Evolutionary conservation across 2,797 vertebrate species (phyloP).

Genomic region (Oceanodroma leucorhoa): DNA sequence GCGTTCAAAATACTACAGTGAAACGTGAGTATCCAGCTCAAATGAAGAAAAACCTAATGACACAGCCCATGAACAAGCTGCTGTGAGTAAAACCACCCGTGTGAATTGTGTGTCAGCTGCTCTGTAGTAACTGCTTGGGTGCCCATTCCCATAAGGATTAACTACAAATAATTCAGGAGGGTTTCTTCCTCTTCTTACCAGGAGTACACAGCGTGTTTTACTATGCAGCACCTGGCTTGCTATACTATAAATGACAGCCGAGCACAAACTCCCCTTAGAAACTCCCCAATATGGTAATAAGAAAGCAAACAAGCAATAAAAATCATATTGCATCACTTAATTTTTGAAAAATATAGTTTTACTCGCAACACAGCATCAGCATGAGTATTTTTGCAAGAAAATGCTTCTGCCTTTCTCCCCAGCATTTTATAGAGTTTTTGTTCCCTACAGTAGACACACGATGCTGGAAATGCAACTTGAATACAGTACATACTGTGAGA

Average conservation of each 20-base stretch:
- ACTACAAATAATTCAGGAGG: background rate
- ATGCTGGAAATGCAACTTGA: background rate
- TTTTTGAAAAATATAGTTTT: background rate
- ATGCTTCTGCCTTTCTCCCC: background rate
- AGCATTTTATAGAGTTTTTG: background rate
- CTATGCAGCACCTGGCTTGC: background rate
- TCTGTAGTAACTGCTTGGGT: background rate
- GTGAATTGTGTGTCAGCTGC: background rate
- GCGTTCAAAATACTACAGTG: background rate
- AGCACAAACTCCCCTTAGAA: background rate
- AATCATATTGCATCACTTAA: background rate
- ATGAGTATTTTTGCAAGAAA: background rate
- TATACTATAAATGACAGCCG: background rate
- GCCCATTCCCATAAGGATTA: background rate
- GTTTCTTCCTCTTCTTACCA: background rate
- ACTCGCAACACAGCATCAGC: background rate
- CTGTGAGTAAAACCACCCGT: background rate
- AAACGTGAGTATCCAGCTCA: background rate
- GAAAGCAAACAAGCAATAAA: background rate
- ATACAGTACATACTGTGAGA: rapidly evolving
- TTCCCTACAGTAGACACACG: background rate
- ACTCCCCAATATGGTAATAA: background rate
- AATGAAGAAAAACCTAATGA: background rate
- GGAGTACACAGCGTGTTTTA: background rate
- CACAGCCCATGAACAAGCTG: background rate